Evolutionary conservation across 2,797 vertebrate species (phyloP).

Genomic region (Pseudochirops corinnae): DNA sequence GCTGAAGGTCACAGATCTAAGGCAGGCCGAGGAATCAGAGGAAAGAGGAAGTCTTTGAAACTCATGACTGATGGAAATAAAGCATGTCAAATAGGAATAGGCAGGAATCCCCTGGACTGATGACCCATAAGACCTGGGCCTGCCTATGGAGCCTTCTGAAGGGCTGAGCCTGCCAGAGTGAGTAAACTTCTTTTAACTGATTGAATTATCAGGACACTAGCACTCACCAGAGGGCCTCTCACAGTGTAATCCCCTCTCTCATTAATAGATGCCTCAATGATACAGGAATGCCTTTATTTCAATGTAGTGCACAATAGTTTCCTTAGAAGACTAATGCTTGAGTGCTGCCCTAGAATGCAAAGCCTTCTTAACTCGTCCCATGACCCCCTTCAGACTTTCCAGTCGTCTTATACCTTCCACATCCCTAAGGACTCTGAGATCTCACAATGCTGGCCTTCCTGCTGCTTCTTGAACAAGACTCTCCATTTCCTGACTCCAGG

Average conservation of each 20-base stretch:
- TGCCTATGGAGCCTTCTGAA: neutral
- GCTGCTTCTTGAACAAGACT: neutral
- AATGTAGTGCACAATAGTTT: neutral
- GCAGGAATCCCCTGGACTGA: too few relatives aligned
- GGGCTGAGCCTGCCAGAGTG: neutral
- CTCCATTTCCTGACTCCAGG: neutral
- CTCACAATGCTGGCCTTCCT: neutral
- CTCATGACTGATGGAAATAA: neutral
- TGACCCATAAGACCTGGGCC: neutral
- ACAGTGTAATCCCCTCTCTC: neutral
- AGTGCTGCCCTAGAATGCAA: too few relatives aligned
- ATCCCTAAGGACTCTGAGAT: neutral
- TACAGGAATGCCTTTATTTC: neutral
- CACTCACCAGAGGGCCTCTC: too few relatives aligned
- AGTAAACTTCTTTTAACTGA: neutral
- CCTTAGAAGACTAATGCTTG: neutral
- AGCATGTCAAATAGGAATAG: neutral
- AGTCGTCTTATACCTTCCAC: neutral
- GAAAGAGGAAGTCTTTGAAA: neutral
- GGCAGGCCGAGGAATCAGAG: neutral
- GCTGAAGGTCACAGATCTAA: neutral
- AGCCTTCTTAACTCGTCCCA: neutral
- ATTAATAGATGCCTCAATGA: neutral
- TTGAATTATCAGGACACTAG: fast-evolving
- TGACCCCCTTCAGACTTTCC: neutral